These are phyloP conservation scores for Triplophysa siluroides DNA, from an alignment of 2,113 vertebrate species.

Conservation along the genomic window DNA sequence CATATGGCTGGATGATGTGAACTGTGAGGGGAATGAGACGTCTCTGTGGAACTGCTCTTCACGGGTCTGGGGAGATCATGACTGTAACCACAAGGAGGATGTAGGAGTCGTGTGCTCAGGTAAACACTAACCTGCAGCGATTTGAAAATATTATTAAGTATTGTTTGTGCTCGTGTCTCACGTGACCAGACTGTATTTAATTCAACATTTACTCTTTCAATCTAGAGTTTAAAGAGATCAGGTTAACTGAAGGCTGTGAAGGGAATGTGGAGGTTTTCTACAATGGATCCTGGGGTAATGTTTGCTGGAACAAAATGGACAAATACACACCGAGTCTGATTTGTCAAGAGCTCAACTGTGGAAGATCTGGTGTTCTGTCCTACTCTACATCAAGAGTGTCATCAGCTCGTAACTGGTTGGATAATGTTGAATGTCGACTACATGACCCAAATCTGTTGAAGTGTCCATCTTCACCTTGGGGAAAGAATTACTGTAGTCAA, in stretches of 20 bases:
- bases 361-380: not conserved
- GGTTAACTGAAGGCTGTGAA: conserved; percentile 43
- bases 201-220: too few relatives aligned
- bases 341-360: conserved; percentile 51
- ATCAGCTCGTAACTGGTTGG: conserved; percentile 34
- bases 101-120: conserved; percentile 53
- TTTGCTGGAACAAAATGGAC: conserved; percentile 37
- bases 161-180: too few relatives aligned
- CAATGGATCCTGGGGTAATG: conserved; percentile 52
- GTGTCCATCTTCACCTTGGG: conserved; percentile 25
- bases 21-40: conserved; percentile 39
- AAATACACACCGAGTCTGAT: conserved; percentile 42
- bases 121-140: conserved; percentile 8
- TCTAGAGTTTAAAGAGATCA: conserved; percentile 49
- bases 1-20: conserved; percentile 56
- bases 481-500: not conserved
- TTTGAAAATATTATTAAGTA: too few relatives aligned
- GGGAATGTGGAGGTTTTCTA: conserved; percentile 52
- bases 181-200: too few relatives aligned
- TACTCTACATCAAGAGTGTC: not conserved
- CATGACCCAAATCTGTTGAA: conserved; percentile 44
- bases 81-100: conserved; percentile 49
- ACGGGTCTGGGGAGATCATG: conserved; percentile 41
- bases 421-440: not conserved
- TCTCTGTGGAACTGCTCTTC: conserved; percentile 48